Percentiles rank a stretch among this genome's conserved stretches.
Evolutionary conservation across 1,140 invertebrate genomes (phyloP).

Genomic region (Drosophila teissieri): DNA sequence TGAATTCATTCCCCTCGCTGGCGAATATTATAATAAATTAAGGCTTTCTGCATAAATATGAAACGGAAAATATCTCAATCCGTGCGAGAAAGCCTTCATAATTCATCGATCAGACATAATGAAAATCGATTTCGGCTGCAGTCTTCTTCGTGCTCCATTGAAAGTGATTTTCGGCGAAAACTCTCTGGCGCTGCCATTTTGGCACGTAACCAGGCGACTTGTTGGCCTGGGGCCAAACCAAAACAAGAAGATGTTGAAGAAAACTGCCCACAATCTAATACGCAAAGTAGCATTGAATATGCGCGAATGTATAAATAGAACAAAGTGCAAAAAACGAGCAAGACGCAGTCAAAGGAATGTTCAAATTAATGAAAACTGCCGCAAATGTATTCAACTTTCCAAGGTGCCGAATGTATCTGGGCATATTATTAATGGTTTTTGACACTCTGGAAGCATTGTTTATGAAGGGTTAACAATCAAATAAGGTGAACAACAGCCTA

Average conservation of each 20-base stretch:
- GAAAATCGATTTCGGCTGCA: constrained; percentile 58
- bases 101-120: constrained; percentile 76
- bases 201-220: constrained; percentile 69
- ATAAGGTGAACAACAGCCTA: constrained; percentile 31
- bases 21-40: constrained; percentile 30
- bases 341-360: constrained; percentile 34
- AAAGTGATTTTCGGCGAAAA: constrained; percentile 68
- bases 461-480: constrained; percentile 28
- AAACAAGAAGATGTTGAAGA: constrained; percentile 43
- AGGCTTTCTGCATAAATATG: constrained; percentile 4
- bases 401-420: constrained; percentile 28
- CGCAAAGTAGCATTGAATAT: constrained; percentile 57
- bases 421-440: constrained; percentile 39
- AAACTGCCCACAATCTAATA: constrained; percentile 48
- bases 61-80: constrained; percentile 29
- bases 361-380: constrained; percentile 41
- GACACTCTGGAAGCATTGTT: constrained; percentile 29
- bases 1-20: neutral
- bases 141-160: constrained; percentile 48
- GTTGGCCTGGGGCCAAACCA: constrained; percentile 60
- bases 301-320: constrained; percentile 62
- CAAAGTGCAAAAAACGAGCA: constrained; percentile 32
- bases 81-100: constrained; percentile 46
- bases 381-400: constrained; percentile 26
- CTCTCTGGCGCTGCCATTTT: constrained; percentile 62